A percentile compares a stretch with the other conserved stretches of the same genome.
Conservation (phyloP, 2,113 vertebrate genomes). For the Gadus macrocephalus region DNA sequence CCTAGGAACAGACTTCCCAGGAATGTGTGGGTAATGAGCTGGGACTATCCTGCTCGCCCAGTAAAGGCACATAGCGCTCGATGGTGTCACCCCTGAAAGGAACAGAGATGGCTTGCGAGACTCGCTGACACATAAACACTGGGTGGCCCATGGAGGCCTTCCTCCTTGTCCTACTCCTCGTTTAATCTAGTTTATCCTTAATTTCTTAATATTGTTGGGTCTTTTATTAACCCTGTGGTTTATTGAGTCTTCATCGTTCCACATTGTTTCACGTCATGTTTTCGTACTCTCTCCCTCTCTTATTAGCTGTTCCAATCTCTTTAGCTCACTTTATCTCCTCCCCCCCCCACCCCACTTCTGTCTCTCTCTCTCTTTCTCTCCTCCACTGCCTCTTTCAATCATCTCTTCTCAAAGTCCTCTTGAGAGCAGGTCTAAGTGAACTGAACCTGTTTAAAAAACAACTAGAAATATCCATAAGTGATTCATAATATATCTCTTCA, state of each 20-base stretch:
- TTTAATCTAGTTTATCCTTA: neutral
- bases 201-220: too few relatives aligned
- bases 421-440: slow-evolving; percentile 46
- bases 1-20: slow-evolving; percentile 46
- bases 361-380: slow-evolving; percentile 34
- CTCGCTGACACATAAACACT: slow-evolving; percentile 60
- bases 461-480: slow-evolving; percentile 60
- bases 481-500: slow-evolving; percentile 63
- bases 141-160: slow-evolving; percentile 61
- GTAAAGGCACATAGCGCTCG: slow-evolving; percentile 65
- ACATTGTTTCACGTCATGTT: too few relatives aligned
- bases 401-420: slow-evolving; percentile 25
- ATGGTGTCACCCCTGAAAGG: slow-evolving; percentile 69
- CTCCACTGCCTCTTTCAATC: slow-evolving; percentile 30
- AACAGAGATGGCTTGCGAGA: slow-evolving; percentile 62
- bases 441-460: slow-evolving; percentile 37
- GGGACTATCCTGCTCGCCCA: slow-evolving; percentile 66
- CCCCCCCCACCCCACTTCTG: slow-evolving; percentile 22
- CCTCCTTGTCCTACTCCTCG: slow-evolving; percentile 19
- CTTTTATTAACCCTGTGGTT: too few relatives aligned
- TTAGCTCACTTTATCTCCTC: slow-evolving; percentile 11
- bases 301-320: too few relatives aligned
- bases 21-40: slow-evolving; percentile 72
- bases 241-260: too few relatives aligned
- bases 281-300: too few relatives aligned